Percentiles rank a stretch among this genome's conserved stretches.
These are phyloP conservation scores for Tachyglossus aculeatus DNA, from an alignment of 2,797 vertebrate species.

Conservation along the genomic window DNA sequence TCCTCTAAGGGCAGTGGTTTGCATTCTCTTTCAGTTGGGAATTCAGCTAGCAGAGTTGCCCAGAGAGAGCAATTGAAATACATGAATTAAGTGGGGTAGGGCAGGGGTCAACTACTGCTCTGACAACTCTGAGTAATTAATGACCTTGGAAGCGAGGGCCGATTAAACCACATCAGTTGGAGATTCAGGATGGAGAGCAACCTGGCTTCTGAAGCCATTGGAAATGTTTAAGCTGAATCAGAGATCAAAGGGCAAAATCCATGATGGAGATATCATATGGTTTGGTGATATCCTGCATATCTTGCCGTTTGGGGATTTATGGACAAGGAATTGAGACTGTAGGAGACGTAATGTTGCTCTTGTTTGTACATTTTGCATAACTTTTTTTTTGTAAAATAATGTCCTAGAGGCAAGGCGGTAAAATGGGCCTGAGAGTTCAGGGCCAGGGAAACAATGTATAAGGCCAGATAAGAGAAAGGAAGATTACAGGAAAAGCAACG, in stretches of 20 bases:
- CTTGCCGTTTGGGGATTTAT: background rate
- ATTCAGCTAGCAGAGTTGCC: constrained; percentile 37
- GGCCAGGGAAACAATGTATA: too few species aligned
- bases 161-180: constrained; percentile 32
- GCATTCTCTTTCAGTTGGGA: constrained; percentile 28
- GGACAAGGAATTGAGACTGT: background rate
- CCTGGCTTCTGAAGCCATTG: constrained; percentile 17
- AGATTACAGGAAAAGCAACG: too few species aligned
- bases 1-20: too few species aligned
- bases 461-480: too few species aligned
- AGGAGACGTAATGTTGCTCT: constrained; percentile 8
- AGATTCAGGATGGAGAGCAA: constrained; percentile 9
- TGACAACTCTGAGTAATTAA: constrained; percentile 67
- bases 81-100: constrained; percentile 32
- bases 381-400: constrained; percentile 9
- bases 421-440: too few species aligned
- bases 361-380: background rate
- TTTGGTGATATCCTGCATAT: constrained; percentile 12
- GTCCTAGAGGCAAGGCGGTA: constrained; percentile 1
- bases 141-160: constrained; percentile 59
- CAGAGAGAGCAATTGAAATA: constrained; percentile 47
- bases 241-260: constrained; percentile 34
- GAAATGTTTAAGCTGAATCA: constrained; percentile 29
- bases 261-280: constrained; percentile 35
- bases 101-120: constrained; percentile 54